Evolutionary conservation across 1,140 invertebrate genomes (phyloP).

Genomic region (Macrosteles quadrilineatus): DNA sequence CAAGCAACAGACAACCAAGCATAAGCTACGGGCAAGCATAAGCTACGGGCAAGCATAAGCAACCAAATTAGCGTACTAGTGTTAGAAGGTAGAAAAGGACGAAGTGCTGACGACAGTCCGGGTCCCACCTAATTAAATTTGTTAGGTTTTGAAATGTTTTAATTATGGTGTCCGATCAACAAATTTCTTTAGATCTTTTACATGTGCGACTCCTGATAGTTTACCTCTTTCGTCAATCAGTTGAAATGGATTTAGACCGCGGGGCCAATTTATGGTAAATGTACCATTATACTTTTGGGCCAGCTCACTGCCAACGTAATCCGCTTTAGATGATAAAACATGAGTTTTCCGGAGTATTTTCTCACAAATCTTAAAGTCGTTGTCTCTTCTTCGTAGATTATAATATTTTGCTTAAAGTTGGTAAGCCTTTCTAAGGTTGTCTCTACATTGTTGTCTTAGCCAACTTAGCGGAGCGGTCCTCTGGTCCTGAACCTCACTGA

Average conservation of each 20-base stretch:
- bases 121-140: too few relatives aligned
- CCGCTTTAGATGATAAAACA: neutral
- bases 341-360: neutral
- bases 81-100: neutral
- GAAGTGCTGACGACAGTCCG: neutral
- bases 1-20: too few relatives aligned
- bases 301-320: neutral
- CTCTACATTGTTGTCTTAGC: neutral
- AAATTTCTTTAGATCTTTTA: too few relatives aligned
- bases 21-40: too few relatives aligned
- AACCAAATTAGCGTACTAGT: neutral
- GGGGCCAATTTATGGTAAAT: neutral
- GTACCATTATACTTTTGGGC: neutral
- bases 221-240: neutral
- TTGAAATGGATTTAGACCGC: neutral
- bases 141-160: too few relatives aligned
- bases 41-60: too few relatives aligned
- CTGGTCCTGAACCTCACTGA: neutral
- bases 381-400: neutral
- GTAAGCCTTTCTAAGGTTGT: neutral
- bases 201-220: too few relatives aligned
- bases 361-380: neutral
- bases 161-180: too few relatives aligned
- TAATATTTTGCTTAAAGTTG: slow-evolving; percentile 2
- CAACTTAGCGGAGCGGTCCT: neutral